Conservation (phyloP, 2,888 invertebrate genomes). For the Aphidoletes aphidimyza region DNA sequence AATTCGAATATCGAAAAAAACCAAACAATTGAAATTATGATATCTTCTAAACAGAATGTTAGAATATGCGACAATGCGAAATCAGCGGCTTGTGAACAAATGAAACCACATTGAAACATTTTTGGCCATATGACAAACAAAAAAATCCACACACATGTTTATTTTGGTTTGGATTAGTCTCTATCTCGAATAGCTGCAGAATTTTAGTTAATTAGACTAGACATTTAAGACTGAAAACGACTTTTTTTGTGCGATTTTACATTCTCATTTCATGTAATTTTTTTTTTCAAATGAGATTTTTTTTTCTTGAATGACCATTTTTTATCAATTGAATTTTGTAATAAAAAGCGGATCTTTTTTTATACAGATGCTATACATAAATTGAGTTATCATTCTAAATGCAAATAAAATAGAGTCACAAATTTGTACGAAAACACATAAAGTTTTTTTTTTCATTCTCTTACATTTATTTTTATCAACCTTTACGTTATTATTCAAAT, state of each 20-base stretch:
- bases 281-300: not conserved
- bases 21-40: too few relatives aligned
- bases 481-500: not conserved
- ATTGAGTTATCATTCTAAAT: too few relatives aligned
- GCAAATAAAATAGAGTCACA: not conserved
- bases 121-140: constrained; percentile 47
- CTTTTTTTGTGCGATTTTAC: not conserved
- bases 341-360: not conserved
- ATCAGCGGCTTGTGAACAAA: not conserved
- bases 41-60: not conserved
- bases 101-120: not conserved
- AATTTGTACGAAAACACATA: not conserved
- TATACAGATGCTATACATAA: not conserved
- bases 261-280: not conserved
- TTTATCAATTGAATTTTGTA: not conserved
- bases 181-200: not conserved
- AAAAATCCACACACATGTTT: constrained; percentile 14
- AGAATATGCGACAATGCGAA: not conserved
- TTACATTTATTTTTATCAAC: not conserved
- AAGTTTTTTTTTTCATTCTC: not conserved
- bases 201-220: not conserved
- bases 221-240: not conserved
- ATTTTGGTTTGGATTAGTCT: constrained; percentile 38
- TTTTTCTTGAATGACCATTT: not conserved
- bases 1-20: too few relatives aligned